Base-by-base conservation (phyloP, 2,888 invertebrate genomes). In the Ariolimax columbianus region DNA sequence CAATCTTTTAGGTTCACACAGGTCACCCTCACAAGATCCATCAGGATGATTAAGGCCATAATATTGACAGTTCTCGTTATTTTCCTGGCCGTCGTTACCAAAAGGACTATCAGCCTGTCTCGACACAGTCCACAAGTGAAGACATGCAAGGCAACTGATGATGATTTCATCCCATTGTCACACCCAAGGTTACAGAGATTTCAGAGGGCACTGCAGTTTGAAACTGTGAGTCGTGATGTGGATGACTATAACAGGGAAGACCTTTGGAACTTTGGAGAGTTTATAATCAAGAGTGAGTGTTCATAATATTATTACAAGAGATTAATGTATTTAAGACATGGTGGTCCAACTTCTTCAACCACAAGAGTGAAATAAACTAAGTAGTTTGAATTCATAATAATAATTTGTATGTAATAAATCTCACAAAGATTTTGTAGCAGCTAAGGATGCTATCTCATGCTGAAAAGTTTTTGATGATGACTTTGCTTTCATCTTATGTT, bases 161-260 rank as follows among this genome's bases (percentile, higher is more conserved):
- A 86, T 23, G 91, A 91, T 84, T 91, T 90, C 78, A 91, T 92
- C 40, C 88, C 87, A 36, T 89, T 90, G 38, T 86, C 86, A 26
- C 86, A 89, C 30, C 81, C 79, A 14, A 88, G 90, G 11, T 66
- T 91, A 14, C 83, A 84, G 70, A 88, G 89, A 68, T 91, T 92
- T 84, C 88, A 89, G 75, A 72, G 75, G 26, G 90, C 90, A 23
- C 85, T 92, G 36, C 86, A 89, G 19, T 89, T 91, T 75, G 66
- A 89, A 47, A 91, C 92, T 0, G 87, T 92, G 11, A 89, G 91
- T 17, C 84, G 73, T 70, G 89, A 89, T 43, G 51, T 40, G 11
- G 88, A 87, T 23, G 88, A 88, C 33, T 89, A 90, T 77, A 88
- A 91, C 68, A 86, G 79, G 6, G 88, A 86, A 0, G 91, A 91